Base-by-base conservation (phyloP, 2,888 invertebrate genomes). In the Eumacrocentrus americanus region DNA sequence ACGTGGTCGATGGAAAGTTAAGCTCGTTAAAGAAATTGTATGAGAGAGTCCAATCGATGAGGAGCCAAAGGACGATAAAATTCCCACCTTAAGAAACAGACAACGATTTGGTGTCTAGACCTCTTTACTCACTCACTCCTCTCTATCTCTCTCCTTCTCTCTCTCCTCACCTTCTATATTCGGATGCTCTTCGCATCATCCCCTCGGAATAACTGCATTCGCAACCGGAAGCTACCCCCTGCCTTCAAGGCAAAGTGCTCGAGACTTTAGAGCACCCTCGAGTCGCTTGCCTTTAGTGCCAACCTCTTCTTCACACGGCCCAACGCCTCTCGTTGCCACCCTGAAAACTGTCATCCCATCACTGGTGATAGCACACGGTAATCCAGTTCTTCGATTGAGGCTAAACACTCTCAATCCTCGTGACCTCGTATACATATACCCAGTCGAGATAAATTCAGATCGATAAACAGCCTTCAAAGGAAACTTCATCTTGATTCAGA, bases 1-100 rank as follows among this genome's bases (percentile, higher is more conserved):
- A 20, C 23, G 63, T 29, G 38, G 57, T 67, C 56, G 59, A 52
- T 66, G 65, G 59, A 56, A 69, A 72, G 72, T 72, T 74, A 68
- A 73, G 71, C 67, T 74, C 68, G 68, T 71, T 72, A 69, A 73
- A 71, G 68, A 70, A 69, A 70, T 64, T 69, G 67, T 63, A 61
- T 29, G 9, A 9, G 66, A 63, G 25, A 18, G 57, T 58, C 61
- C 64, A 71, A 72, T 74, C 69, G 69, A 73, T 69, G 62, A 53
- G n/a, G 48, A 58, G 54, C 54, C 60, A 63, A 59, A 62, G 63
- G 47, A 65, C 52, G 60, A 58, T 67, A 62, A 70, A 71, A 71
- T 72, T 70, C 64, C 68, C 70, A 67, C 70, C 62, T 64, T 65
- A 58, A 62, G 61, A 66, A 70, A 65, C 64, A 69, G 58, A 35